Conservation (phyloP, 2,797 vertebrate genomes). For the Falco concolor region DNA sequence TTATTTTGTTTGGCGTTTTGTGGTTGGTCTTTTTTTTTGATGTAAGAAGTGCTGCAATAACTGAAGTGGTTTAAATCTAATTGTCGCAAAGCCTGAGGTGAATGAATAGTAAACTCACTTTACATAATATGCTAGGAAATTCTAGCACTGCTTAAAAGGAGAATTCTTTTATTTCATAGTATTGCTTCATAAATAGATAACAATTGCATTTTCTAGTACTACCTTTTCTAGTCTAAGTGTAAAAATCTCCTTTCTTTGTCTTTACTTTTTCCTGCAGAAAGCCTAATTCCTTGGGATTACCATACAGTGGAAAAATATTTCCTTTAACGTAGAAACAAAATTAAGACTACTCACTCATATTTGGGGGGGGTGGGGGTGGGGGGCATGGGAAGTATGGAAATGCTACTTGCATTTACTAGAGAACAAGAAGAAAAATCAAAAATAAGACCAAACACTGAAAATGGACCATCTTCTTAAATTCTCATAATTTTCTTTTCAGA, state of each 20-base stretch:
- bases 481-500: neutral
- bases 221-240: neutral
- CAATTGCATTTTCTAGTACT: neutral
- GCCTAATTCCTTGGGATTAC: neutral
- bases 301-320: neutral
- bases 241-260: neutral
- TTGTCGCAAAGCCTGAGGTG: neutral
- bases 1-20: neutral
- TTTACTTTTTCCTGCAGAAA: neutral
- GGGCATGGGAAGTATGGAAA: neutral
- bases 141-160: neutral
- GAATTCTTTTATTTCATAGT: neutral
- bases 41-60: neutral
- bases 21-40: neutral
- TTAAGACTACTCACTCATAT: neutral
- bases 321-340: neutral
- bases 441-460: neutral
- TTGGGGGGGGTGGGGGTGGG: neutral
- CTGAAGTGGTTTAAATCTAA: neutral
- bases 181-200: neutral
- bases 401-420: neutral
- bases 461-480: neutral
- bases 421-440: neutral
- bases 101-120: neutral
- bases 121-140: neutral